Base-by-base conservation (phyloP, 2,113 vertebrate species). In the Tyrannus savana region DNA sequence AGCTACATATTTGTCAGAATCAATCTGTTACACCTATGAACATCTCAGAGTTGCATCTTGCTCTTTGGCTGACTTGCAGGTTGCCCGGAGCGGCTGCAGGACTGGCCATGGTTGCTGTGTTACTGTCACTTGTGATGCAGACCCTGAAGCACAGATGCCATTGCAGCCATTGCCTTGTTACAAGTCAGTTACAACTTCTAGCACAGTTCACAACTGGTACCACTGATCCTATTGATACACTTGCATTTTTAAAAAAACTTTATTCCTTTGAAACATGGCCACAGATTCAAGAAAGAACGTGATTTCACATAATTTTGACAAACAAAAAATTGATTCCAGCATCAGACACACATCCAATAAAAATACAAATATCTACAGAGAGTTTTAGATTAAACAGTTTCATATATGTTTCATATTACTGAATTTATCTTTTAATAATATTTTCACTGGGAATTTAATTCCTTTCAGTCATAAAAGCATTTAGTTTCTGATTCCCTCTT, bases 11-110 rank as follows among this genome's bases (percentile, higher is more conserved):
- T 56, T 68, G 39, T 7, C 66, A 59, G 19, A 71, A 33, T 12
- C 31, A 8, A 28, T 19, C 47, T 46, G 31, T 37, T 2, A 1
- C 3, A 8, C 6, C 52, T 52, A n/a, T 10, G 19, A 84, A 49
- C 16, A 37, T 27, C 49, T 49, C 60, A 58, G 64, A 75, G 55
- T 17, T 46, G 22, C 8, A 1, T 28, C 62, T 62, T 60, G 23
- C 31, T 35, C 41, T 69, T 35, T 21, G 35, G 9, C 58, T 0
- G 0, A 5, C 33, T 7, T 28, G 39, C 2, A 9, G 49, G 37
- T 23, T 42, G 33, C 21, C 62, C 64, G 66, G 47, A 63, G 37
- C 0, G 0, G 35, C 59, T 75, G 35, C 62, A 35, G 4, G 7
- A 28, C 17, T 39, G 49, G 25, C 59, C 24, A 0, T 6, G 25